Conservation (phyloP, 2,113 vertebrate species). For the Sterna hirundo region DNA sequence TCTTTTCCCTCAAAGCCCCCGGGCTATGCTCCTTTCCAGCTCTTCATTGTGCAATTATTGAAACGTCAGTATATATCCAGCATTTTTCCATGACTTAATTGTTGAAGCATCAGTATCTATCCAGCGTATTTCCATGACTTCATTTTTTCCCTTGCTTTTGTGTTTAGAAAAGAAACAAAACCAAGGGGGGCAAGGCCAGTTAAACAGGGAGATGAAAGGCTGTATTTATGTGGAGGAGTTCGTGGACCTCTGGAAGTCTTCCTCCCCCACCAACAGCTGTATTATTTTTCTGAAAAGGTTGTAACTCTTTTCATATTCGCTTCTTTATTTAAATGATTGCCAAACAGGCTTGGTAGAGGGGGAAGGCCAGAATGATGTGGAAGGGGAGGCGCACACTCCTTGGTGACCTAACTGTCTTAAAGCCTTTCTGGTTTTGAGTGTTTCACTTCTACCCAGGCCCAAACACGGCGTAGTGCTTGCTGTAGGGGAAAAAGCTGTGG, state of each 20-base stretch:
- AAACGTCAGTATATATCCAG: neutral
- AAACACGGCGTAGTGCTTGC: neutral
- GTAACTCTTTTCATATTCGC: neutral
- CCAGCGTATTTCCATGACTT: neutral
- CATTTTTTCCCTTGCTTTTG: neutral
- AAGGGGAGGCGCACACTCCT: fast-evolving
- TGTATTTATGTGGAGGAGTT: neutral
- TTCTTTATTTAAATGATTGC: neutral
- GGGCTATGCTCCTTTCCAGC: neutral
- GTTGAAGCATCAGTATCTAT: neutral
- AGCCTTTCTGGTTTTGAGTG: neutral
- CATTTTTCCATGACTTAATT: neutral
- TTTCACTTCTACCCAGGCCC: neutral
- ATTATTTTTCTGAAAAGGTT: neutral
- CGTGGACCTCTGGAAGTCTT: neutral
- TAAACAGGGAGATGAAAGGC: neutral
- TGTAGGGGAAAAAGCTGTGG: neutral
- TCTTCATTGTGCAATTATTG: neutral
- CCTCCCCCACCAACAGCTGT: neutral
- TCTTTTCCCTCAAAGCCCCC: neutral
- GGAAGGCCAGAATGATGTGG: fast-evolving
- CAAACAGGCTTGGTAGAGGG: neutral
- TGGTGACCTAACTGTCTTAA: neutral
- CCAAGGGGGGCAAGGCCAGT: neutral
- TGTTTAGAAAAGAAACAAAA: neutral